Evolutionary conservation across 2,113 vertebrate species (phyloP).

Genomic region (Nothoprocta pentlandii): DNA sequence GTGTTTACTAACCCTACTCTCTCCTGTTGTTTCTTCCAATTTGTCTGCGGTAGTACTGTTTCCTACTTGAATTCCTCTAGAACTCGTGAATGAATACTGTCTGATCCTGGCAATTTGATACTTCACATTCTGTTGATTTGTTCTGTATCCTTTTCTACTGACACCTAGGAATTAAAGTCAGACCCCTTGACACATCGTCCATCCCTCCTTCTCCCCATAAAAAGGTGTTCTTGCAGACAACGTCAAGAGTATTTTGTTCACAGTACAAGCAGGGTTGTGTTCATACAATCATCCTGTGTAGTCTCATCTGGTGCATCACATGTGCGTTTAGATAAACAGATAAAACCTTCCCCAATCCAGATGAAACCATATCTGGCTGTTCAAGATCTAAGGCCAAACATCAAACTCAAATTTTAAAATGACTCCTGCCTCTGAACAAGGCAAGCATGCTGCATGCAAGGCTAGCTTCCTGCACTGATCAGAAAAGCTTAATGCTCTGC

Average conservation of each 20-base stretch:
- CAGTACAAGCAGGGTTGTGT: constrained; percentile 13
- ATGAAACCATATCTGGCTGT: neutral
- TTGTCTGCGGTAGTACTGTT: neutral
- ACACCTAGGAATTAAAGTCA: neutral
- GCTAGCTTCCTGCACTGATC: neutral
- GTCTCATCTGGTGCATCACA: constrained; percentile 21
- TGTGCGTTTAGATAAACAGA: neutral
- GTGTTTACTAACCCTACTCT: constrained; percentile 41
- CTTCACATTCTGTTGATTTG: neutral
- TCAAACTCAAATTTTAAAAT: neutral
- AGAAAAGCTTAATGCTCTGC: neutral
- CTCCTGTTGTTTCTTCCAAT: neutral
- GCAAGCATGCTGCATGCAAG: neutral
- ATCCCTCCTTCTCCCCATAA: neutral
- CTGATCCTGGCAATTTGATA: neutral
- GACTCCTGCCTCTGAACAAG: neutral
- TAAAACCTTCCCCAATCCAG: neutral
- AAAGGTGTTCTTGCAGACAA: constrained; percentile 9
- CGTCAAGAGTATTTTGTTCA: constrained; percentile 14
- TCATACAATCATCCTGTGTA: neutral
- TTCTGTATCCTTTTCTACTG: neutral
- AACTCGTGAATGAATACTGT: neutral
- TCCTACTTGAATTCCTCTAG: constrained; percentile 6
- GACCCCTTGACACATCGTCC: neutral
- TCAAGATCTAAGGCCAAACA: neutral